Percentiles rank a stretch among this genome's conserved stretches.
These are phyloP conservation scores for Nasonia vitripennis DNA, from an alignment of 1,140 invertebrate species.

Conservation along the genomic window DNA sequence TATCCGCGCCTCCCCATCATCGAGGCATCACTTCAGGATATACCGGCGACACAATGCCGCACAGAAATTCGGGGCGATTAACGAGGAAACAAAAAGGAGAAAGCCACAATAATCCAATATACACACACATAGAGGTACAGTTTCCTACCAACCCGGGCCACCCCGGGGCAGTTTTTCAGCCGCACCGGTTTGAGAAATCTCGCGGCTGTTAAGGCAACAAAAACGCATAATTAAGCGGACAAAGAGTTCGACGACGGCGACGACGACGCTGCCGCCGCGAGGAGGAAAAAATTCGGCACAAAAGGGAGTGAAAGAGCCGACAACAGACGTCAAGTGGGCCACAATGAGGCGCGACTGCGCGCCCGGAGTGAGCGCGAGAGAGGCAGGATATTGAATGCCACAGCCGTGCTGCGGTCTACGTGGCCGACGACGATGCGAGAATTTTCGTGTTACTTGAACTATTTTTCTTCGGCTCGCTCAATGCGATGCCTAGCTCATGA, in stretches of 20 bases:
- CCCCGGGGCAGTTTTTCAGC: slow-evolving; percentile 8
- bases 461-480: too few species aligned
- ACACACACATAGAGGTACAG: not conserved
- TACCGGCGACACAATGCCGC: not conserved
- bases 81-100: slow-evolving; percentile 45
- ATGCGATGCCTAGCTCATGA: too few species aligned
- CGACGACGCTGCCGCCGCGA: not conserved
- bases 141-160: not conserved
- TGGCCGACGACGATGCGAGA: not conserved
- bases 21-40: slow-evolving; percentile 12
- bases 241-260: slow-evolving; percentile 18
- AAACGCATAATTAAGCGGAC: slow-evolving; percentile 49
- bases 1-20: slow-evolving; percentile 6
- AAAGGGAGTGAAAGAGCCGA: slow-evolving; percentile 12
- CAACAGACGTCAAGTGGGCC: slow-evolving; percentile 43
- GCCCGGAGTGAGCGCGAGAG: not conserved
- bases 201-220: slow-evolving; percentile 36
- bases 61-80: slow-evolving; percentile 33
- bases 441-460: not conserved
- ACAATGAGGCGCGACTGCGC: slow-evolving; percentile 34
- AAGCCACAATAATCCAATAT: slow-evolving; percentile 14
- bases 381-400: slow-evolving; percentile 7
- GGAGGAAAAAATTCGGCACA: slow-evolving; percentile 42
- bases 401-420: not conserved
- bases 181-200: slow-evolving; percentile 32